Conservation (phyloP, 2,113 vertebrate species). For the Plotosus lineatus region DNA sequence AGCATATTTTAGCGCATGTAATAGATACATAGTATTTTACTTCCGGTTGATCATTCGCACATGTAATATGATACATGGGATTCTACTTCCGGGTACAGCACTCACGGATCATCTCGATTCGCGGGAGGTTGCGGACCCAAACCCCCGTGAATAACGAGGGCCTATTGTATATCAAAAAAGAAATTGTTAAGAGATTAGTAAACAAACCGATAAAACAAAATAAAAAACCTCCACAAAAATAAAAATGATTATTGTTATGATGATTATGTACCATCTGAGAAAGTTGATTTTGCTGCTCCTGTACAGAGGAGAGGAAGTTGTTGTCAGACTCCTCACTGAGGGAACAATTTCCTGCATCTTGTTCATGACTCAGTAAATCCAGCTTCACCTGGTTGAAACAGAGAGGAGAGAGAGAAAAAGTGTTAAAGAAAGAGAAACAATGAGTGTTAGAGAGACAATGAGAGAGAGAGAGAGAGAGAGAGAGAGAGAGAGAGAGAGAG, state of each 20-base stretch:
- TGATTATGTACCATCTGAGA: slow-evolving; percentile 76
- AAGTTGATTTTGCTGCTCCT: slow-evolving; percentile 77
- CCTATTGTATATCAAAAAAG: no score
- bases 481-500: background rate
- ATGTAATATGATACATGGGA: no score
- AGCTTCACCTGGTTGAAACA: slow-evolving; percentile 60
- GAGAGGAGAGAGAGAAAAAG: background rate
- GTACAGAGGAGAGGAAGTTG: slow-evolving; percentile 62
- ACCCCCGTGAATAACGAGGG: no score
- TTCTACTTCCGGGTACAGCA: no score
- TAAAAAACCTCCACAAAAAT: no score
- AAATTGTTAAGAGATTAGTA: background rate
- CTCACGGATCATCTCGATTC: no score
- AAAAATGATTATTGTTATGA: no score
- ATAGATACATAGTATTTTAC: no score
- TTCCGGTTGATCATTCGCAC: no score
- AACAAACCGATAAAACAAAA: background rate
- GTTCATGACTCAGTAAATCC: slow-evolving; percentile 63
- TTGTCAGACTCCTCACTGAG: slow-evolving; percentile 63
- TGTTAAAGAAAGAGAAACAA: no score
- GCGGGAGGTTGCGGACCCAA: no score
- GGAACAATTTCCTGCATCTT: slow-evolving; percentile 59
- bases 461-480: background rate
- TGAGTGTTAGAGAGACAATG: background rate
- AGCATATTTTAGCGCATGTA: no score